A percentile compares a stretch with the other conserved stretches of the same genome.
Conservation (phyloP, 2,113 vertebrate species). For the Rhinolophus sinicus region DNA sequence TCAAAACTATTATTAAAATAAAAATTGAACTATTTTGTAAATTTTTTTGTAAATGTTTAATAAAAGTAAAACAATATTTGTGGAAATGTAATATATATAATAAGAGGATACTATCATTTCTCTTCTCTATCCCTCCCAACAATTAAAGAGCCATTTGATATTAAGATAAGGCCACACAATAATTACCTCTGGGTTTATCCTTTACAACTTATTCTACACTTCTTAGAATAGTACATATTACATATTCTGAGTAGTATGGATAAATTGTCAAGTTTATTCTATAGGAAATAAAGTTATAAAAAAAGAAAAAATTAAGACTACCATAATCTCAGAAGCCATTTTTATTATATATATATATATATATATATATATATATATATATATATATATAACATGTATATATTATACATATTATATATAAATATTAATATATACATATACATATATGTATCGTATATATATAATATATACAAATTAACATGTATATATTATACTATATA, state of each 20-base stretch:
- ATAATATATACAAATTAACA: no score
- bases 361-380: background rate
- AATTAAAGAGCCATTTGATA: background rate
- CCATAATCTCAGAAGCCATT: background rate
- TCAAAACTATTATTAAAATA: constrained; percentile 2
- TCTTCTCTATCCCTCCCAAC: background rate
- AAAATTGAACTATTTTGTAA: background rate
- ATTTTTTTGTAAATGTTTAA: background rate
- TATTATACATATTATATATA: background rate
- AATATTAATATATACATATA: background rate
- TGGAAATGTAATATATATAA: background rate
- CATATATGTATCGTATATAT: no score
- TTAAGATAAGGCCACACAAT: background rate
- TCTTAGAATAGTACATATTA: background rate
- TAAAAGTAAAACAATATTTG: constrained; percentile 7
- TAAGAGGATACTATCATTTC: background rate
- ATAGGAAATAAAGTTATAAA: background rate
- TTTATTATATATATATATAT: background rate
- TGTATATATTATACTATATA: no score
- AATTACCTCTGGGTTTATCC: background rate
- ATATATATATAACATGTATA: background rate
- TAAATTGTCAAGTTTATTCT: background rate
- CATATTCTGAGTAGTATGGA: background rate
- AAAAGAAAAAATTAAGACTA: background rate
- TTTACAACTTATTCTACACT: background rate